phyloP scores from a whole-genome alignment of 2,888 invertebrate species.

The Aphidius colemani region DNA sequence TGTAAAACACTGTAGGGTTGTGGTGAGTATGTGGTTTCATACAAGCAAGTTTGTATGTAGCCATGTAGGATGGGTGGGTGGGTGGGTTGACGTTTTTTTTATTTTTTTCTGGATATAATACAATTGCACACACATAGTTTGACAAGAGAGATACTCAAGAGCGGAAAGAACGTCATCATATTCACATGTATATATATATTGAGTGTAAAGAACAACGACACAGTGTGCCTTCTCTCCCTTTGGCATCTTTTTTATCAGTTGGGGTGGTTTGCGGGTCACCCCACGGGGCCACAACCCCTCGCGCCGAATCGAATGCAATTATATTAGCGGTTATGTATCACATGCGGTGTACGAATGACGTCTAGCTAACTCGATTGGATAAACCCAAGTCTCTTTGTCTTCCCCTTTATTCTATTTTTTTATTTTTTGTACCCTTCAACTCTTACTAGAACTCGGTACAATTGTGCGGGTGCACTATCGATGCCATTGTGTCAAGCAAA shows the following conservation, averaged over 20 bases:
- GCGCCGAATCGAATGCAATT: slow-evolving; percentile 29
- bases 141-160: slow-evolving; percentile 9
- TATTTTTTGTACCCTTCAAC: background rate
- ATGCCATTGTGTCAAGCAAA: too few species aligned
- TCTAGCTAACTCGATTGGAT: slow-evolving; percentile 39
- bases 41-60: too few species aligned
- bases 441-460: too few species aligned
- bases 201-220: too few species aligned
- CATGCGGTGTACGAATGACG: slow-evolving; percentile 34
- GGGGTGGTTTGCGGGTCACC: slow-evolving; percentile 28
- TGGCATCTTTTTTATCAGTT: slow-evolving; percentile 18
- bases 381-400: slow-evolving; percentile 19
- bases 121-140: background rate
- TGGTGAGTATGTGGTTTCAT: too few species aligned
- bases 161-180: slow-evolving; percentile 12
- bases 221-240: too few species aligned
- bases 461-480: too few species aligned
- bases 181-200: slow-evolving; percentile 12
- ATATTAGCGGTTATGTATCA: slow-evolving; percentile 29
- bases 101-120: background rate
- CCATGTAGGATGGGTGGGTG: too few species aligned
- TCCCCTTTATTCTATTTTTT: slow-evolving; percentile 5
- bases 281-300: slow-evolving; percentile 24
- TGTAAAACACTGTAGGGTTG: too few species aligned
- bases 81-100: too few species aligned